A percentile compares a stretch with the other conserved stretches of the same genome.
Evolutionary conservation across 2,797 vertebrate species (phyloP).

Genomic region (Odontamblyopus rebecca): DNA sequence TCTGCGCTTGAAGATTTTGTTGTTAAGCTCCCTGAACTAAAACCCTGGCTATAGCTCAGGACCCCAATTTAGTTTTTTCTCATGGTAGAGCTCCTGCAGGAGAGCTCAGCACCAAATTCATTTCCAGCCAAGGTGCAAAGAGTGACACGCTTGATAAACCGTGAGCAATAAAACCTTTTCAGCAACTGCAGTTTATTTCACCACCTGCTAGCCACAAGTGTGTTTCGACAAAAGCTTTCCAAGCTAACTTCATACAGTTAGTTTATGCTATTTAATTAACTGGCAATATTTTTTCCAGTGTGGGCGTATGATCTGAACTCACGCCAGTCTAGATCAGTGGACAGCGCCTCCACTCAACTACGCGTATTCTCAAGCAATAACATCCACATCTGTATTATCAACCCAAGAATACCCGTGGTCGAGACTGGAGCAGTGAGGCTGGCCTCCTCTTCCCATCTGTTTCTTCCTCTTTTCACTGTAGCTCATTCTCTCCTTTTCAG

Average conservation of each 20-base stretch:
- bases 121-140: constrained; percentile 61
- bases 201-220: constrained; percentile 38
- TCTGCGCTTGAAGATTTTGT: constrained; percentile 54
- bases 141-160: constrained; percentile 59
- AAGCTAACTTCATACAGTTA: constrained; percentile 11
- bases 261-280: constrained; percentile 39
- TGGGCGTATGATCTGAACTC: neutral
- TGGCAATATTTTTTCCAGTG: constrained; percentile 6
- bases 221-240: constrained; percentile 32
- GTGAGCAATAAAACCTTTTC: constrained; percentile 45
- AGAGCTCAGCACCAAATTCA: constrained; percentile 50
- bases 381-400: constrained; percentile 83
- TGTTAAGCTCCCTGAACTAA: constrained; percentile 71
- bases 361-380: constrained; percentile 85
- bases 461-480: constrained; percentile 27
- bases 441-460: constrained; percentile 38
- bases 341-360: constrained; percentile 76
- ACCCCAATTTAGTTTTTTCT: constrained; percentile 39
- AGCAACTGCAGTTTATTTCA: constrained; percentile 49
- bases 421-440: constrained; percentile 76
- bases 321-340: constrained; percentile 51
- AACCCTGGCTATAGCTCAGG: constrained; percentile 52
- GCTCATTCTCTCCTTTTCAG: constrained; percentile 33
- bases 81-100: constrained; percentile 34
- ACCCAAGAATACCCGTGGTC: constrained; percentile 82